These are phyloP conservation scores for Dynastes tityus DNA, from an alignment of 2,888 invertebrate genomes.

Conservation along the genomic window DNA sequence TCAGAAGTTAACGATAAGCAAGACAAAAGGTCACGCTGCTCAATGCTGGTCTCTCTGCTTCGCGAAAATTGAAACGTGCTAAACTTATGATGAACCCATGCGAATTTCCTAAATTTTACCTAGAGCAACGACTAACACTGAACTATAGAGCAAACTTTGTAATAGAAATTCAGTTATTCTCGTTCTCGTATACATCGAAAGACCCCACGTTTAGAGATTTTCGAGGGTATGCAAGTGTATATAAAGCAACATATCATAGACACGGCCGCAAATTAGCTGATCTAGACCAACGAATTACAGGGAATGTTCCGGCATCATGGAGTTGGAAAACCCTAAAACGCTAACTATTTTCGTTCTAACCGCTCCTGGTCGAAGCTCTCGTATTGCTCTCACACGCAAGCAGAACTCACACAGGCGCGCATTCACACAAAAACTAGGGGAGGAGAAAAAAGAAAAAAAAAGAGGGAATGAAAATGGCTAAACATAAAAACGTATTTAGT, in stretches of 20 bases:
- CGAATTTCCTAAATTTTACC: conserved; percentile 11
- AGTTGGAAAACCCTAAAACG: conserved; percentile 44
- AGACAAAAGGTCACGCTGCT: conserved; percentile 30
- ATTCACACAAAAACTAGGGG: neutral
- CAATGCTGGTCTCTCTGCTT: neutral
- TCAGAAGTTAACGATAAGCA: conserved; percentile 25
- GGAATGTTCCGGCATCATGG: conserved; percentile 41
- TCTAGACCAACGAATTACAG: conserved; percentile 49
- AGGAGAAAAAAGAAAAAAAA: conserved; percentile 38
- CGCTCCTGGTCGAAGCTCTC: neutral
- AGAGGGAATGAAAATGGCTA: conserved; percentile 47
- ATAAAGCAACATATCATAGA: conserved; percentile 49
- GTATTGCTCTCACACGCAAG: conserved; percentile 12
- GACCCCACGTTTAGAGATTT: neutral
- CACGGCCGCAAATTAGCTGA: conserved; percentile 51
- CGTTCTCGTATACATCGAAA: neutral
- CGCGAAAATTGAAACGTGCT: neutral
- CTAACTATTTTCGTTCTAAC: conserved; percentile 46
- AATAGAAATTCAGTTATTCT: conserved; percentile 48
- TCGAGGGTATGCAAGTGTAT: conserved; percentile 21
- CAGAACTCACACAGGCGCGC: neutral
- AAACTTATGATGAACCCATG: conserved; percentile 4
- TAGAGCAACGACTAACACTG: neutral
- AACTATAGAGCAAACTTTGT: conserved; percentile 23
- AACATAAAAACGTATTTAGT: conserved; percentile 51